phyloP scores from a whole-genome alignment of 1,140 invertebrate species.

The Megalopta genalis region DNA sequence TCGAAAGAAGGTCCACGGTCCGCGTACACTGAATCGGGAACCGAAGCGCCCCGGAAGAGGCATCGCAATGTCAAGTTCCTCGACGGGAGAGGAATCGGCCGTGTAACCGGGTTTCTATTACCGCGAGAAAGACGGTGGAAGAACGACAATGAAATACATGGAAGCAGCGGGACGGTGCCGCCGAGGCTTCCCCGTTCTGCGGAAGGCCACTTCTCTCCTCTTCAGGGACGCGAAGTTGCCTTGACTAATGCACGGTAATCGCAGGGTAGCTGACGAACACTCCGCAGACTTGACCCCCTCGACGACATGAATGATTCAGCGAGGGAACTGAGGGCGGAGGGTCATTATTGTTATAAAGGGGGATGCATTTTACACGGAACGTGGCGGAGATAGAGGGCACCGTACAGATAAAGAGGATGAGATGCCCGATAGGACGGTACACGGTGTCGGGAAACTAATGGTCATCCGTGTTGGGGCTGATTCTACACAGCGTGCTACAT shows the following conservation, averaged over 20 bases:
- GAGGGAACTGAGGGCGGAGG: constrained; percentile 47
- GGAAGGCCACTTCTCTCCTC: constrained; percentile 52
- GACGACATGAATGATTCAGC: constrained; percentile 62
- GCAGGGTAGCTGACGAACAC: constrained; percentile 57
- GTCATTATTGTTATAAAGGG: constrained; percentile 65
- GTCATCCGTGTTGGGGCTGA: too few relatives aligned
- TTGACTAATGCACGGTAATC: constrained; percentile 64
- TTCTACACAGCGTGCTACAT: too few relatives aligned
- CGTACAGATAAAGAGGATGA: too few relatives aligned
- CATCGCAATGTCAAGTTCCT: constrained; percentile 5
- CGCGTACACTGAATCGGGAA: background rate
- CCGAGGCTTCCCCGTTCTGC: constrained; percentile 34
- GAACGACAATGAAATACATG: constrained; percentile 19
- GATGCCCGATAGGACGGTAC: too few relatives aligned
- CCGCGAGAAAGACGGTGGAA: background rate
- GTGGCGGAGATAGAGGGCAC: background rate
- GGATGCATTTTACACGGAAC: constrained; percentile 61
- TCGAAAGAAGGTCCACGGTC: background rate
- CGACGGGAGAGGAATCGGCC: too few relatives aligned
- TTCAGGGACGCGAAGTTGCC: constrained; percentile 46
- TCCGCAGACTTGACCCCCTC: constrained; percentile 53
- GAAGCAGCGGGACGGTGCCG: background rate
- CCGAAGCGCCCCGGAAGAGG: background rate
- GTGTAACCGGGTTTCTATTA: background rate
- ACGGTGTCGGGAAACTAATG: too few relatives aligned